Base-by-base conservation (phyloP, 2,113 vertebrate genomes). In the Cyanocitta stelleri region DNA sequence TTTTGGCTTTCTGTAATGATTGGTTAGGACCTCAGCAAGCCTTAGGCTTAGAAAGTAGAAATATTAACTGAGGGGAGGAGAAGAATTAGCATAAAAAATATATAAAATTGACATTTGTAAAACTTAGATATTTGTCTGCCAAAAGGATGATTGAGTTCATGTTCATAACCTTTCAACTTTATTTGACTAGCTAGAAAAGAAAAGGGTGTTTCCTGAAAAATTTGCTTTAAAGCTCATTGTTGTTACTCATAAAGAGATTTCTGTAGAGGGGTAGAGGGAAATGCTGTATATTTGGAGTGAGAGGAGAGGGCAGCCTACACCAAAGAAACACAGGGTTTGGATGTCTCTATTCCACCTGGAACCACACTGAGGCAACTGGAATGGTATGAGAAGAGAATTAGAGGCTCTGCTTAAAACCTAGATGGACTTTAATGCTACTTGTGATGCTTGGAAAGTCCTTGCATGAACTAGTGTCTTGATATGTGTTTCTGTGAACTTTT, bases 271-370 rank as follows among this genome's bases (percentile, higher is more conserved):
- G 1, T 61, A 4, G 9, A 23, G 4, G 26, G 14, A 27, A 30
- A 10, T 17, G 30, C 16, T 62, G 30, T 30, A 12, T 30, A 16
- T 59, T 44, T 30, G 16, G 12, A 55, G 27, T 46, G 48, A 29
- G 13, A 84, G 27, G 16, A 51, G 9, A 19, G 27, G 32, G 33
- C 19, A 71, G 30, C 21, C 6, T 51, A 0, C 8, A 7, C 8
- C 1, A 3, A 61, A 64, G 30, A 16, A 11, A 7, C 16, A 10
- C 1, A 3, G 13, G 2, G 8, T 68, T 29, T 16, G 9, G 7
- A 32, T 64, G n/a, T 12, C 13, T 64, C 22, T 2, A 1, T 79
- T 85, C 4, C 4, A 15, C 23, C 22, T n/a, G 29, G n/a, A 87
- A 37, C 15, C 13, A n/a, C 8, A 7, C 5, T 23, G 41, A n/a